Conservation (phyloP, 2,113 vertebrate genomes). For the Alligator mississippiensis region DNA sequence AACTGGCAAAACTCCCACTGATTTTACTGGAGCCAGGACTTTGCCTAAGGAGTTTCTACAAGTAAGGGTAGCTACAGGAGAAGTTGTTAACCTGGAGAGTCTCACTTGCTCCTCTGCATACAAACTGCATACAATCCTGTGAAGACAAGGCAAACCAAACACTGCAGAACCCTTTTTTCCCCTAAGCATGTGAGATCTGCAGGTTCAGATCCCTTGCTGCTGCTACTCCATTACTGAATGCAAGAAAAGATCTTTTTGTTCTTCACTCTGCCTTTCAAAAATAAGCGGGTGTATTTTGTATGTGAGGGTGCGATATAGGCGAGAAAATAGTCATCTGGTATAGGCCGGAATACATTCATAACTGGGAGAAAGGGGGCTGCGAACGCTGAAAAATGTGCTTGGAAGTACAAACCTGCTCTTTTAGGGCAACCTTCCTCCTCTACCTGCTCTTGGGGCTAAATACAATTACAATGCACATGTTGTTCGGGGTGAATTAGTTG, state of each 20-base stretch:
- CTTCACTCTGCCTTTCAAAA: too few species aligned
- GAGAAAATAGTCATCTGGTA: too few species aligned
- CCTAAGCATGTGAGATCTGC: too few species aligned
- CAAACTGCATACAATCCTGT: neutral
- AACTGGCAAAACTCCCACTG: neutral
- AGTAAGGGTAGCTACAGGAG: neutral
- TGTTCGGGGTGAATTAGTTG: fast-evolving
- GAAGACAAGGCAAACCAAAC: neutral
- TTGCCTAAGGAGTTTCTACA: neutral
- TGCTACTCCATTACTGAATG: too few species aligned
- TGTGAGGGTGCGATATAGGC: too few species aligned
- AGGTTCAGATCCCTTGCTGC: too few species aligned
- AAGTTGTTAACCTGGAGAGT: too few species aligned
- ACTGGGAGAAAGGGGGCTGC: fast-evolving
- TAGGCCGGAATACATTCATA: neutral
- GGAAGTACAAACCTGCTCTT: neutral
- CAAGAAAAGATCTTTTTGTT: too few species aligned
- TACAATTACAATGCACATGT: neutral
- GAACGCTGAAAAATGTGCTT: neutral
- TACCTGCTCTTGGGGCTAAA: neutral
- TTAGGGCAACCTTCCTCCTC: neutral
- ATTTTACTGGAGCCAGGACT: neutral
- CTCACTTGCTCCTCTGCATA: neutral
- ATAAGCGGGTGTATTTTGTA: too few species aligned
- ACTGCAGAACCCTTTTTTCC: neutral